phyloP scores from a whole-genome alignment of 1,140 invertebrate species.

The Coelopa frigida region DNA sequence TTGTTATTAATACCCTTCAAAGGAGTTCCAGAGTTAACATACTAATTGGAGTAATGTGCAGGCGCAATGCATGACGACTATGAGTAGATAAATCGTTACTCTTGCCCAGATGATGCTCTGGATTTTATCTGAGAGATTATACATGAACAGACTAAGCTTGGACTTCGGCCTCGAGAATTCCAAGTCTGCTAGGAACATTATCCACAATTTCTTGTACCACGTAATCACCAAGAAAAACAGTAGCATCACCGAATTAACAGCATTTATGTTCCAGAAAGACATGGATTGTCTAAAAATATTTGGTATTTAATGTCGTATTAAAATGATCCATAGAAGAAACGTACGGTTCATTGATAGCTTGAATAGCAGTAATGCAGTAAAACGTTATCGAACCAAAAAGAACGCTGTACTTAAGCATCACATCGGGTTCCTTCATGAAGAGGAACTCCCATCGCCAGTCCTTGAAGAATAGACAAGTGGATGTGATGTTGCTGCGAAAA shows the following conservation, averaged over 20 bases:
- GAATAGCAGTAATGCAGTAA: constrained; percentile 30
- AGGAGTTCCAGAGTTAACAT: no score
- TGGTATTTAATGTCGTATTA: background rate
- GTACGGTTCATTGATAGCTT: constrained; percentile 21
- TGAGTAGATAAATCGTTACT: constrained; percentile 56
- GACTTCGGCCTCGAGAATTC: constrained; percentile 31
- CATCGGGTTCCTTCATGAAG: constrained; percentile 35
- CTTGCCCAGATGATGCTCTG: constrained; percentile 57
- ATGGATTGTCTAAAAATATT: constrained; percentile 7
- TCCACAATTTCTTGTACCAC: constrained; percentile 45
- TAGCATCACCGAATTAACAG: constrained; percentile 29
- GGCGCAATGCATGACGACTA: constrained; percentile 54
- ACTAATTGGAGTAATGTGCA: constrained; percentile 62
- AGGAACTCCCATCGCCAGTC: constrained; percentile 37
- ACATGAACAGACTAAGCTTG: constrained; percentile 42
- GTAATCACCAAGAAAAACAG: constrained; percentile 37
- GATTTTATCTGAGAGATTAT: constrained; percentile 48
- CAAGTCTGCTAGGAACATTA: constrained; percentile 34
- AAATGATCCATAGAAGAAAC: background rate
- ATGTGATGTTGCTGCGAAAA: constrained; percentile 40
- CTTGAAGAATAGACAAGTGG: constrained; percentile 35
- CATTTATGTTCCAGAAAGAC: constrained; percentile 16
- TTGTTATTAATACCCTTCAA: no score
- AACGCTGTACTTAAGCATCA: constrained; percentile 43
- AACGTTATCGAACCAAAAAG: constrained; percentile 21